These are phyloP conservation scores for Lethrus apterus DNA, from an alignment of 1,140 invertebrate genomes.

Conservation along the genomic window DNA sequence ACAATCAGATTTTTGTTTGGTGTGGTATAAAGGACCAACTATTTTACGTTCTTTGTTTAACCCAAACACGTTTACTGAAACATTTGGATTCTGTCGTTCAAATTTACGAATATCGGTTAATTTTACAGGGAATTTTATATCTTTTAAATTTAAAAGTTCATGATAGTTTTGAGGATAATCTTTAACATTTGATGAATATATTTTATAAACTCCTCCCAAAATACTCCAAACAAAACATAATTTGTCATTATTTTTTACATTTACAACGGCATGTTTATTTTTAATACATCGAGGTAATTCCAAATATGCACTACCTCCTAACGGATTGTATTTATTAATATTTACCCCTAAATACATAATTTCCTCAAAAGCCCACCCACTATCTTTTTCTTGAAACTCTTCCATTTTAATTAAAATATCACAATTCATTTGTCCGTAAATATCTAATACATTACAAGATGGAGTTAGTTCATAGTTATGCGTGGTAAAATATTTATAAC, in stretches of 20 bases:
- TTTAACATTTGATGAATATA: not conserved
- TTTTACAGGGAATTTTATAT: slow-evolving; percentile 1
- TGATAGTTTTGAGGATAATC: not conserved
- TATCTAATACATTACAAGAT: not conserved
- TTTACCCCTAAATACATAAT: slow-evolving; percentile 16
- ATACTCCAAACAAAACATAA: slow-evolving; percentile 35
- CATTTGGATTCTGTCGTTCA: slow-evolving; percentile 1
- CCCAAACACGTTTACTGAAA: not conserved
- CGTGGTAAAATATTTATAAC: no score
- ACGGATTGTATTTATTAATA: slow-evolving; percentile 30
- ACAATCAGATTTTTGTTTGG: not conserved
- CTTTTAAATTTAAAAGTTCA: not conserved
- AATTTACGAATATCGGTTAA: slow-evolving; percentile 1
- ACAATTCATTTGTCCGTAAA: not conserved
- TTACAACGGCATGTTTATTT: slow-evolving; percentile 37
- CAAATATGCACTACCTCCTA: slow-evolving; percentile 31
- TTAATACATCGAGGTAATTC: slow-evolving; percentile 32
- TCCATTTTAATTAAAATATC: slow-evolving; percentile 9
- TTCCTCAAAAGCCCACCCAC: slow-evolving; percentile 12
- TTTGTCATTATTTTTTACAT: slow-evolving; percentile 38
- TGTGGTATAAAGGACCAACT: not conserved
- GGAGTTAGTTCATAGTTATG: no score
- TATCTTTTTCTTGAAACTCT: slow-evolving; percentile 19
- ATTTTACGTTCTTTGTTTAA: not conserved
- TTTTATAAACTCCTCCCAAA: not conserved